These are phyloP conservation scores for Platycnemis pennipes DNA, from an alignment of 2,888 invertebrate genomes.

Conservation along the genomic window DNA sequence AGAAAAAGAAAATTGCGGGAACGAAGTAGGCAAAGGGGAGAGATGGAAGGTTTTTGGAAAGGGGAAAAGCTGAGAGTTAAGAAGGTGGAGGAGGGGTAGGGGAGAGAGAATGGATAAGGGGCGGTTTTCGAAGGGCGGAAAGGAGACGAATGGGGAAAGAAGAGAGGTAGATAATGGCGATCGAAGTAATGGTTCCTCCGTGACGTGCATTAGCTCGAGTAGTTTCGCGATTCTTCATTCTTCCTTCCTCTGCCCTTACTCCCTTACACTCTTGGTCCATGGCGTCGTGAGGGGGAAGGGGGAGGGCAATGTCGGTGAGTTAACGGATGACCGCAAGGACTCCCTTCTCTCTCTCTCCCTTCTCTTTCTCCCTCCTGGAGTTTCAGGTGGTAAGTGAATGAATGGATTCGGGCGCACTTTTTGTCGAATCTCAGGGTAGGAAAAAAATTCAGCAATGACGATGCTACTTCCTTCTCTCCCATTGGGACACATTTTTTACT, in stretches of 20 bases:
- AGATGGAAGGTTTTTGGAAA: background rate
- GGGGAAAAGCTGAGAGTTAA: background rate
- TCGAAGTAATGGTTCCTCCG: constrained; percentile 4
- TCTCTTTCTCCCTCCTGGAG: background rate
- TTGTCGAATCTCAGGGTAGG: background rate
- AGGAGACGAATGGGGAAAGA: background rate
- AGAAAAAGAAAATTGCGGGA: background rate
- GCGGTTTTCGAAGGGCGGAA: background rate
- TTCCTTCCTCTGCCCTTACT: background rate
- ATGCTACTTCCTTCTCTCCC: background rate
- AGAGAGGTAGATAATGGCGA: background rate
- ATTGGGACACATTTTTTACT: background rate
- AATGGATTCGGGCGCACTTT: background rate
- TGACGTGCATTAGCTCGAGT: constrained; percentile 55
- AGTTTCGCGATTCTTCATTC: constrained; percentile 34
- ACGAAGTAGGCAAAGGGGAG: background rate
- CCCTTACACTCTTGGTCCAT: background rate
- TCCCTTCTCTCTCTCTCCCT: background rate
- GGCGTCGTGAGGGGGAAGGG: too few relatives aligned
- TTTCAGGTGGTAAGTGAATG: constrained; percentile 37
- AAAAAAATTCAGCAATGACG: background rate
- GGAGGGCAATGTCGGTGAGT: background rate
- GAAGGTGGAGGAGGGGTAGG: background rate
- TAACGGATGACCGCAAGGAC: background rate
- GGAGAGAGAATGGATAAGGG: background rate